These are phyloP conservation scores for Ceratosolen fusciceps DNA, from an alignment of 1,140 invertebrate species.

Conservation along the genomic window DNA sequence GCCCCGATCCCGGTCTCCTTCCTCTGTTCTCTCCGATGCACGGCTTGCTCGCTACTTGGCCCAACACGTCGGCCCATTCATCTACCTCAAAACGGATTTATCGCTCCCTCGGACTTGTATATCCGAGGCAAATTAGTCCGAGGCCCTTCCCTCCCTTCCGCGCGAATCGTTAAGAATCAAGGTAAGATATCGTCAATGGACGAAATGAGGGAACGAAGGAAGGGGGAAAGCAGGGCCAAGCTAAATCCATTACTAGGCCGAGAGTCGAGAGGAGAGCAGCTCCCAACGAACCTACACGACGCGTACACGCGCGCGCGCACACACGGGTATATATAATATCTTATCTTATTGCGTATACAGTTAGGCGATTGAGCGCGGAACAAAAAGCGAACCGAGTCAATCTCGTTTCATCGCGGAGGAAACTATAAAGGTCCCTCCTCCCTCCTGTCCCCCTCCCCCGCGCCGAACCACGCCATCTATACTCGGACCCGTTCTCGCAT, in stretches of 20 bases:
- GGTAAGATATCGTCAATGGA: too few relatives aligned
- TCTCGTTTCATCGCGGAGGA: conserved; percentile 12
- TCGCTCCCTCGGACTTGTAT: background rate
- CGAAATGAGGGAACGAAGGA: background rate
- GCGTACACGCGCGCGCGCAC: too few relatives aligned
- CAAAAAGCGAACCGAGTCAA: conserved; percentile 19
- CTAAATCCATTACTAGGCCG: background rate
- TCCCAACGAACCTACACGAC: background rate
- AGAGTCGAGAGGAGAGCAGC: background rate
- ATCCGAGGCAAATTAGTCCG: too few relatives aligned
- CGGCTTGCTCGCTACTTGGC: background rate
- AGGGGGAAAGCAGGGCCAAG: background rate
- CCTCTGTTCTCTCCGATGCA: background rate
- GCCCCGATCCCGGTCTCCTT: too few relatives aligned
- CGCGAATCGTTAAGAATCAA: background rate
- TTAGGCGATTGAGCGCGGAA: conserved; percentile 1
- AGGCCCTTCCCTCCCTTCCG: background rate
- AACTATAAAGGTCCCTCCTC: conserved; percentile 20
- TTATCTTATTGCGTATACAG: conserved; percentile 13
- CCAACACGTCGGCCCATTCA: background rate
- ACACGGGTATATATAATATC: background rate
- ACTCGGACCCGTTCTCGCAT: background rate
- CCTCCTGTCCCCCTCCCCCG: background rate
- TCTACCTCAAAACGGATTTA: background rate
- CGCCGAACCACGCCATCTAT: too few relatives aligned